Conservation (phyloP, 2,797 vertebrate genomes). For the Galagoides demidoff region DNA sequence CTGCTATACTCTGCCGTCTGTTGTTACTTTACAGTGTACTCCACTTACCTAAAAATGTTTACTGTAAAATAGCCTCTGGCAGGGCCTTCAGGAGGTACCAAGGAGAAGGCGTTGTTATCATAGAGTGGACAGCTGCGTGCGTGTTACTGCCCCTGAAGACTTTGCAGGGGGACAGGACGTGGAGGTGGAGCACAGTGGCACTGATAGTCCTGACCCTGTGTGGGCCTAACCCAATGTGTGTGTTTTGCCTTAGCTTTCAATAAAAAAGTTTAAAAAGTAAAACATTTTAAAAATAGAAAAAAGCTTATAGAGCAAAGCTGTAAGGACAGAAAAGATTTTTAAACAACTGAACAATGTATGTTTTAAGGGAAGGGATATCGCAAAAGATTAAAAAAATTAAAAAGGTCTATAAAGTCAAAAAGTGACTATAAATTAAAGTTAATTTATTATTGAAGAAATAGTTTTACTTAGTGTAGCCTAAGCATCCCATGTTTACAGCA, state of each 20-base stretch:
- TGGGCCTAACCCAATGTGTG: not conserved
- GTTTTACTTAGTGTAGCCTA: not conserved
- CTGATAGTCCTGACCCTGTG: too few relatives aligned
- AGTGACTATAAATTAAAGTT: not conserved
- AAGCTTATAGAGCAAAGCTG: not conserved
- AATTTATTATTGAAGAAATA: not conserved
- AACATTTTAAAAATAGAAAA: not conserved
- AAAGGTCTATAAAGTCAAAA: not conserved
- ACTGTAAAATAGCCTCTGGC: not conserved
- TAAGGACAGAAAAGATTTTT: not conserved
- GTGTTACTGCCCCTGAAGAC: not conserved
- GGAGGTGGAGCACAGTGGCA: not conserved
- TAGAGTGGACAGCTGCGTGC: not conserved
- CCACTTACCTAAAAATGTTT: not conserved
- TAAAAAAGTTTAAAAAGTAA: not conserved
- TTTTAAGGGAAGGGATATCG: not conserved
- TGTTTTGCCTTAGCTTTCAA: not conserved
- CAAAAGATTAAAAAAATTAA: not conserved
- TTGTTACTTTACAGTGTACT: not conserved
- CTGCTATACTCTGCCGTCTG: not conserved
- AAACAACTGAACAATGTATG: not conserved
- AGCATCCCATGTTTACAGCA: fast-evolving
- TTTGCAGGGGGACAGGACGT: not conserved
- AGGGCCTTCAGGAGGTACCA: not conserved
- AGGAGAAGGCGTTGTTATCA: not conserved